Percentiles rank a stretch among this genome's conserved stretches.
These are phyloP conservation scores for Theropithecus gelada DNA, from an alignment of 2,113 vertebrate species.

Conservation along the genomic window DNA sequence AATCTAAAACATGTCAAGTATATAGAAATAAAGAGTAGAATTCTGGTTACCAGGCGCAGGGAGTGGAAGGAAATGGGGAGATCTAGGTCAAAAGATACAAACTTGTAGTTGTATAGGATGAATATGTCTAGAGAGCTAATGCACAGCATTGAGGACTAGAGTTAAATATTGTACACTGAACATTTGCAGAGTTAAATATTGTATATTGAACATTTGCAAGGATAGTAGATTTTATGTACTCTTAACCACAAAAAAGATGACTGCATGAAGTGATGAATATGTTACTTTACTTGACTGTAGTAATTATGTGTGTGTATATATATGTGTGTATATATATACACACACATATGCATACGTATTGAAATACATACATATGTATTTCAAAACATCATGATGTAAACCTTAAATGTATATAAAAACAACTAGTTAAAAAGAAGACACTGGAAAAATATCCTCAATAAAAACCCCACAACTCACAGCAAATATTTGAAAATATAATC, in stretches of 20 bases:
- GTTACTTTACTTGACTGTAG: neutral
- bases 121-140: neutral
- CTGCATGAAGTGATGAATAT: neutral
- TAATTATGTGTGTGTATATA: neutral
- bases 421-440: neutral
- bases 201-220: neutral
- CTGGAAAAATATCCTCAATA: neutral
- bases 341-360: too few relatives aligned
- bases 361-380: too few relatives aligned
- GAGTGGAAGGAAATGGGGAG: neutral
- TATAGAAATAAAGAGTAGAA: neutral
- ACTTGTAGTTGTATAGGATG: neutral
- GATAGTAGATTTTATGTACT: neutral
- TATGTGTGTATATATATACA: too few relatives aligned
- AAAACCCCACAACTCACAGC: neutral
- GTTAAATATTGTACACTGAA: neutral
- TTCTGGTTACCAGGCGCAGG: too few relatives aligned
- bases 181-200: too few relatives aligned
- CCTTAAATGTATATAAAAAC: neutral
- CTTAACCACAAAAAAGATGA: neutral
- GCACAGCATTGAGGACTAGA: neutral
- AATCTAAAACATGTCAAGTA: neutral
- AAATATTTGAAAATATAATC: neutral
- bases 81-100: neutral
- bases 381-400: neutral